Conservation (phyloP, 2,113 vertebrate species). For the Pluvialis apricaria region DNA sequence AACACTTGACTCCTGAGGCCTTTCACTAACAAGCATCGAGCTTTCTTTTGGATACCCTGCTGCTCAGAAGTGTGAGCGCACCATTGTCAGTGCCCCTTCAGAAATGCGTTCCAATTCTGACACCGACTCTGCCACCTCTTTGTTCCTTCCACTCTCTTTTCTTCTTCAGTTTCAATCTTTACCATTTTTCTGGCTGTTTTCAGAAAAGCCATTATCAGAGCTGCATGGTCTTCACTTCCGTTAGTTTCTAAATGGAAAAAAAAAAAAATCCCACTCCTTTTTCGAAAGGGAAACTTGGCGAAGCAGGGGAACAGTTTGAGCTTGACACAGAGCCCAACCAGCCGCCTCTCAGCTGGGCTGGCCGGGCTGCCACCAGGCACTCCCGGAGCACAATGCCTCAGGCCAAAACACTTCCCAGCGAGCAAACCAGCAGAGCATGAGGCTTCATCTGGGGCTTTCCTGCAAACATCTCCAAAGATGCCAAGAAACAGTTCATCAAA, state of each 20-base stretch:
- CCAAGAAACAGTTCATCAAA: not conserved
- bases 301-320: not conserved
- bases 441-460: not conserved
- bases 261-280: not conserved
- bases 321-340: not conserved
- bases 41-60: not conserved
- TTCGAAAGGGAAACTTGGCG: not conserved
- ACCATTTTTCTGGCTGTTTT: not conserved
- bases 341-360: not conserved
- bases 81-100: not conserved
- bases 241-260: not conserved
- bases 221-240: not conserved
- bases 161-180: not conserved
- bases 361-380: not conserved
- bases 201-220: not conserved
- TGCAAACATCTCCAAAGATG: not conserved
- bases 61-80: not conserved
- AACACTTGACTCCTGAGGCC: not conserved
- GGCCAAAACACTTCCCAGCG: not conserved
- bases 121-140: not conserved
- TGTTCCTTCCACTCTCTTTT: not conserved
- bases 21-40: not conserved
- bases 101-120: not conserved
- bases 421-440: not conserved
- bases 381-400: rapidly evolving